Percentiles rank a stretch among this genome's conserved stretches.
These are phyloP conservation scores for Mnemiopsis leidyi DNA, from an alignment of 37 sponge, comb jelly and placozoan genomes.

Conservation along the genomic window DNA sequence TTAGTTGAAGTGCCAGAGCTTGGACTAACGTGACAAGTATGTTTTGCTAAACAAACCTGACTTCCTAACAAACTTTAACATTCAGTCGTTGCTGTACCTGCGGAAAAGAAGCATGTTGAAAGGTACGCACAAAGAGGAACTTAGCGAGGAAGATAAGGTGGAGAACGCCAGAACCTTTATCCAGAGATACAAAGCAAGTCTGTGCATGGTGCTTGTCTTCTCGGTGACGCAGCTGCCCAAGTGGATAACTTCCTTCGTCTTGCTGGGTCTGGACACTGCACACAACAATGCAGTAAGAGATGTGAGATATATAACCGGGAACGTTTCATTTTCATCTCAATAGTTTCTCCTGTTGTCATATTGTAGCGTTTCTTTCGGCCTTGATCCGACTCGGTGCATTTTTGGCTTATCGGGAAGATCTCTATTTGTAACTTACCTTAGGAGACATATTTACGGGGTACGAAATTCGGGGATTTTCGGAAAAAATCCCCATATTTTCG, in stretches of 20 bases:
- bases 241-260: slow-evolving; percentile 1
- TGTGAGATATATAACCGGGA: no score
- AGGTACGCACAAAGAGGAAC: not conserved
- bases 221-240: slow-evolving; percentile 34
- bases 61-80: not conserved
- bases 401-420: no score
- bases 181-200: slow-evolving; percentile 47
- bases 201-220: slow-evolving; percentile 60
- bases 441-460: no score
- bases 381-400: no score
- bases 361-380: not conserved
- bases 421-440: no score
- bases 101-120: not conserved
- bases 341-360: not conserved
- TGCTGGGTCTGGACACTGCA: not conserved
- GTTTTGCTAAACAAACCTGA: no score
- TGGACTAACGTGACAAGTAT: no score
- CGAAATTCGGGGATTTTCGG: no score
- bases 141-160: slow-evolving; percentile 1
- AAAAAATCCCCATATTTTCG: no score
- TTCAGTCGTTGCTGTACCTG: slow-evolving; percentile 8
- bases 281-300: not conserved
- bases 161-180: slow-evolving; percentile 27
- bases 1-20: no score
- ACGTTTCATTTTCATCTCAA: no score